Evolutionary conservation across 1,140 invertebrate genomes (phyloP).

Genomic region (Drosophila orena): DNA sequence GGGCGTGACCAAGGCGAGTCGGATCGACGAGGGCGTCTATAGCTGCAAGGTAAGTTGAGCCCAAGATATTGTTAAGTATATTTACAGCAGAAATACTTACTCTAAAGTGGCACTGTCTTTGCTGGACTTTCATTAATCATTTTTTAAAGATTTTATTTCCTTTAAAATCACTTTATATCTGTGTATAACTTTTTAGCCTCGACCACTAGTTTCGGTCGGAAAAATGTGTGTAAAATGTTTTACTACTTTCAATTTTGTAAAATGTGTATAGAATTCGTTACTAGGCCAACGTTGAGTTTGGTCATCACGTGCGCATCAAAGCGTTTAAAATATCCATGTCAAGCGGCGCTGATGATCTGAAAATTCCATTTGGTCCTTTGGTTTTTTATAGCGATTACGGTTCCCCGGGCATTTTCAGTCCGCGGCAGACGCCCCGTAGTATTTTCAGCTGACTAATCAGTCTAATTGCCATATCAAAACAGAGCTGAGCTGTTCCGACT

Average conservation of each 20-base stretch:
- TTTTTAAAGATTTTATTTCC: too few species aligned
- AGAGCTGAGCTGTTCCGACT: background rate
- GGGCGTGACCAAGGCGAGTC: constrained; percentile 88
- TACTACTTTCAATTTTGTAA: background rate
- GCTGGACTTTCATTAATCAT: too few species aligned
- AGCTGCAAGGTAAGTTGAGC: constrained; percentile 87
- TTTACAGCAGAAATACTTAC: too few species aligned
- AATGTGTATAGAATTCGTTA: background rate
- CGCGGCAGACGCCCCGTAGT: constrained; percentile 9
- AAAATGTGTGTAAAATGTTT: too few species aligned
- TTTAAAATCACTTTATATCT: too few species aligned
- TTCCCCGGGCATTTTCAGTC: constrained; percentile 5
- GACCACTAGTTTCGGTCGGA: too few species aligned
- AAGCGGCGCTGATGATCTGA: constrained; percentile 10
- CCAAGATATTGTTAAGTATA: too few species aligned
- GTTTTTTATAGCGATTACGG: constrained; percentile 15
- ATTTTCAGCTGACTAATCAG: constrained; percentile 42
- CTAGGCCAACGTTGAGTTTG: background rate
- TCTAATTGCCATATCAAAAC: constrained; percentile 46
- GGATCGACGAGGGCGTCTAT: constrained; percentile 90
- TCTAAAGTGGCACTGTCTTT: too few species aligned
- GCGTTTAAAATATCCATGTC: background rate
- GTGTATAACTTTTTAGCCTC: too few species aligned
- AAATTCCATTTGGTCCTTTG: background rate
- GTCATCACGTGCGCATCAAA: background rate